Conservation (phyloP, 2,888 invertebrate genomes). For the Nasonia oneida region DNA sequence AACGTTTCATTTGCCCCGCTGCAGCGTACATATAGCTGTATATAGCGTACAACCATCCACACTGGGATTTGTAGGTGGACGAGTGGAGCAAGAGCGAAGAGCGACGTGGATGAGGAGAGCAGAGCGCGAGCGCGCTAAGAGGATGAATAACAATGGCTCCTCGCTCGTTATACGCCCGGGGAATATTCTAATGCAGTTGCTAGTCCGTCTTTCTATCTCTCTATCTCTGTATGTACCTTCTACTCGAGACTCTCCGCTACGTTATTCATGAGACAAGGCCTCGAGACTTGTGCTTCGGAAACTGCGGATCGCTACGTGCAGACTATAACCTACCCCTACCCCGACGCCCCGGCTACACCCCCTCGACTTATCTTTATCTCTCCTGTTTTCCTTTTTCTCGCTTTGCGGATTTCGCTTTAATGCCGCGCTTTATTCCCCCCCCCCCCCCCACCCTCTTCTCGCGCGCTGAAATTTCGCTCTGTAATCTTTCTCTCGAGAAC, state of each 20-base stretch:
- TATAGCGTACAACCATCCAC: neutral
- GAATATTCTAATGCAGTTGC: constrained; percentile 70
- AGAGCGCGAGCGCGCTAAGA: constrained; percentile 36
- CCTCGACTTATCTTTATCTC: neutral
- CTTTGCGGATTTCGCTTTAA: constrained; percentile 4
- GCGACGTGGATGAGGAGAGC: constrained; percentile 1
- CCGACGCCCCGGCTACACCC: neutral
- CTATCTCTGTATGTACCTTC: neutral
- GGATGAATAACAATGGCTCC: constrained; percentile 68
- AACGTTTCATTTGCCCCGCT: constrained; percentile 49
- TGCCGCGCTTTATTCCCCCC: neutral
- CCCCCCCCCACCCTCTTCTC: neutral
- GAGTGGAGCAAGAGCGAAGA: neutral
- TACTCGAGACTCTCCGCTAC: constrained; percentile 51
- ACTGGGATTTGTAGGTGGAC: too few relatives aligned
- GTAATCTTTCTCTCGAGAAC: constrained; percentile 35
- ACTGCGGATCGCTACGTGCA: constrained; percentile 37
- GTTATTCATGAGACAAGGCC: constrained; percentile 70
- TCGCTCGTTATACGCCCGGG: constrained; percentile 68
- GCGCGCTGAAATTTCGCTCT: neutral
- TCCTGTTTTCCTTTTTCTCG: neutral
- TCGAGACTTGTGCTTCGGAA: constrained; percentile 59
- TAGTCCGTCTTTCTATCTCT: neutral
- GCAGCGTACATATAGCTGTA: neutral
- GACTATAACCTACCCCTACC: neutral